Base-by-base conservation (phyloP, 2,888 invertebrate species). In the Sinelater perroti region DNA sequence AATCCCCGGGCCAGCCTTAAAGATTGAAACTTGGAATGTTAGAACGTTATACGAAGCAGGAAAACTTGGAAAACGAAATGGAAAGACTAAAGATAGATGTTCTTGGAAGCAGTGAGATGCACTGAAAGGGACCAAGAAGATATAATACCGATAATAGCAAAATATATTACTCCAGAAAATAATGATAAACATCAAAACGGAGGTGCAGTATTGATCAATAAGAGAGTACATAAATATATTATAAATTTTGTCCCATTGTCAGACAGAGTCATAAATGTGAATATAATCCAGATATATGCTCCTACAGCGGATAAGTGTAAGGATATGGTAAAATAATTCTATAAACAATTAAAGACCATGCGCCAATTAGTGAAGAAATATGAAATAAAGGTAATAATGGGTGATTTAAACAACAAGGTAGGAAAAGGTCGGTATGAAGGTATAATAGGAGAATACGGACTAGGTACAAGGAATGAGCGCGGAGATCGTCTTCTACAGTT, bases 401-500 rank as follows among this genome's bases (percentile, higher is more conserved):
- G n/a, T 10, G 40, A 40, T 40, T 10, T 40, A 1, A 40, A 40
- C 40, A 13, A 21, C 10, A 21, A 40, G 11, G 7, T 40, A 40
- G 40, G 21, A 3, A 40, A 21, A 13, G 40, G 40, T 11, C 5
- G 5, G 13, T 10, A 40, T 10, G 21, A 40, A 40, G 40, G 24
- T 8, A 40, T 21, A 40, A 10, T 40, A 17, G 21, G 40, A 24
- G 40, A n/a, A n/a, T n/a, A n/a, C n/a, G n/a, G n/a, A 21, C 10
- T 40, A 4, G 21, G 40, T 40, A 10, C 40, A 40, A 40, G 40
- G 10, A 40, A 40, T 40, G 21, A 21, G 17, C 40, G 11, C 13
- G 10, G 40, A 17, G 40, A 40, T 16, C 5, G 40, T n/a, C 40
- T 21, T 8, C n/a, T 40, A 40, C 21, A 40, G 10, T 17, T 38